phyloP scores from a whole-genome alignment of 2,888 invertebrate genomes.

The Lissonota sp. region DNA sequence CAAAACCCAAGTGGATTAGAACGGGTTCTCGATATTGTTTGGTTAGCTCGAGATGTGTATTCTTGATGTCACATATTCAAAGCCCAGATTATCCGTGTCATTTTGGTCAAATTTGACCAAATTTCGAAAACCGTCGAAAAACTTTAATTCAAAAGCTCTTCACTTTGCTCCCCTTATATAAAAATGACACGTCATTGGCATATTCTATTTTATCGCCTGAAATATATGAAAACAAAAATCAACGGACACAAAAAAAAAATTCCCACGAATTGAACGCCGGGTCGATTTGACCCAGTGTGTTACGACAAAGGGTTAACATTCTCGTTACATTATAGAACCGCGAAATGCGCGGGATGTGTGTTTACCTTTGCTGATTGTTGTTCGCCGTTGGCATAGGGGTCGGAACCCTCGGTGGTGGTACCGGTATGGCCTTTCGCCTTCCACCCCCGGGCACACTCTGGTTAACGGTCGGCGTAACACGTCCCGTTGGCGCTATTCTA shows the following conservation, averaged over 20 bases:
- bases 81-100: too few species aligned
- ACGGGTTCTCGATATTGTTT: too few species aligned
- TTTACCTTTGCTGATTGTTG: constrained; percentile 84
- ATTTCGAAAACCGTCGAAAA: too few species aligned
- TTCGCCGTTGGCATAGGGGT: constrained; percentile 85
- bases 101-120: too few species aligned
- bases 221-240: too few species aligned
- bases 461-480: constrained; percentile 79
- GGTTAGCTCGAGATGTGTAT: too few species aligned
- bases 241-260: not conserved
- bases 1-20: not conserved
- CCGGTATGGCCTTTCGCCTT: constrained; percentile 84
- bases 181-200: too few species aligned
- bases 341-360: constrained; percentile 40
- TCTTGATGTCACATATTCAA: too few species aligned
- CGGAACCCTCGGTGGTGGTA: constrained; percentile 85
- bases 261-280: not conserved
- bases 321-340: constrained; percentile 14
- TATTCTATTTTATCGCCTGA: too few species aligned
- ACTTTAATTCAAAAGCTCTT: too few species aligned
- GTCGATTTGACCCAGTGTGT: too few species aligned
- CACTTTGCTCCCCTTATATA: too few species aligned
- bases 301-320: not conserved
- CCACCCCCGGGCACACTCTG: constrained; percentile 76
- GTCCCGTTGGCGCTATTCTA: constrained; percentile 80